Evolutionary conservation across 2,113 vertebrate genomes (phyloP).

Genomic region (Odontophorus gujanensis): DNA sequence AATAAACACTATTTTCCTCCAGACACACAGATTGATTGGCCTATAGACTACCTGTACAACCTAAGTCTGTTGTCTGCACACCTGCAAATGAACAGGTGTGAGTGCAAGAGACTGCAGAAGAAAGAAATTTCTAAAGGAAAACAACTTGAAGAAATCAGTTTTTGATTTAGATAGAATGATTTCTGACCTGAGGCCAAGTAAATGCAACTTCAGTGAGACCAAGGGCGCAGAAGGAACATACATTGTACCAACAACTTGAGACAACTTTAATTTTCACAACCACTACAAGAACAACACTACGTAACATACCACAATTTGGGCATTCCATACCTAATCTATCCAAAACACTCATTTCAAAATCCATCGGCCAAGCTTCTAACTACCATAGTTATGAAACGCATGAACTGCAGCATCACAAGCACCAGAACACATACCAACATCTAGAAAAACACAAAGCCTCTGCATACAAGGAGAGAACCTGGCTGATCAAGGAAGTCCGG

Average conservation of each 20-base stretch:
- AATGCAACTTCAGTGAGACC: background rate
- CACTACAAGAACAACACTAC: background rate
- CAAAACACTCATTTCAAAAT: background rate
- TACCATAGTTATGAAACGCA: background rate
- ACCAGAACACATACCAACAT: background rate
- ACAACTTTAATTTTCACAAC: background rate
- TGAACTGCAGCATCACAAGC: background rate
- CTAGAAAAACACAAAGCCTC: background rate
- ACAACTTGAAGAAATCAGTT: background rate
- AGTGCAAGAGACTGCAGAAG: background rate
- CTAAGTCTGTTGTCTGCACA: background rate
- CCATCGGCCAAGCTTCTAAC: background rate
- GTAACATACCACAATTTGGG: background rate
- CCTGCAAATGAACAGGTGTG: background rate
- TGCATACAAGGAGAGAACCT: background rate
- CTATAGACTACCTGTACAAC: background rate
- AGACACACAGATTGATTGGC: background rate
- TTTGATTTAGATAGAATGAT: constrained; percentile 26
- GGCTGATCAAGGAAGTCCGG: background rate
- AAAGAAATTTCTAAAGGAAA: background rate
- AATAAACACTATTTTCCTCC: constrained; percentile 33
- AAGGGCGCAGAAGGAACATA: background rate
- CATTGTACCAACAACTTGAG: background rate
- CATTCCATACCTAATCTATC: background rate
- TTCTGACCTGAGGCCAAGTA: background rate